Percentiles rank a stretch among this genome's conserved stretches.
These are phyloP conservation scores for Diplazon laetatorius DNA, from an alignment of 2,888 invertebrate genomes.

Conservation along the genomic window DNA sequence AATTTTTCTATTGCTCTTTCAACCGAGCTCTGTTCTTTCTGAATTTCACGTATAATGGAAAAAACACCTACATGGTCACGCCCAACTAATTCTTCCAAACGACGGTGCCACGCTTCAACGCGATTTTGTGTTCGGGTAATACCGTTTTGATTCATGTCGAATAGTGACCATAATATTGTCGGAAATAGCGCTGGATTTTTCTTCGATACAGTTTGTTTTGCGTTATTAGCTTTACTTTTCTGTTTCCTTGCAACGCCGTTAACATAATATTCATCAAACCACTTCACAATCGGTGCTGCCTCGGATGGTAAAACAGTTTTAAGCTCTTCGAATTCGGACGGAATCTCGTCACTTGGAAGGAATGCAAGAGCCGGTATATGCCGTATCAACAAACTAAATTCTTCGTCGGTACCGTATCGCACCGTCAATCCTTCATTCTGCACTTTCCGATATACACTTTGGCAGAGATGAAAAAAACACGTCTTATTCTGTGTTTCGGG, in stretches of 20 bases:
- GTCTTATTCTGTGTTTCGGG: not conserved
- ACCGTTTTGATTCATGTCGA: slow-evolving; percentile 21
- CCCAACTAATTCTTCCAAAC: slow-evolving; percentile 1
- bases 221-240: not conserved
- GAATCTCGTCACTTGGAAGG: slow-evolving; percentile 22
- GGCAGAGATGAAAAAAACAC: slow-evolving; percentile 25
- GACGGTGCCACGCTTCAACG: slow-evolving; percentile 21
- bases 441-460: slow-evolving; percentile 18
- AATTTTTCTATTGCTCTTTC: slow-evolving; percentile 8
- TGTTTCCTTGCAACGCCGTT: slow-evolving; percentile 7
- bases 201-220: slow-evolving; percentile 2
- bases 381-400: slow-evolving; percentile 22
- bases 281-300: slow-evolving; percentile 13
- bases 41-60: slow-evolving; percentile 18
- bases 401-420: slow-evolving; percentile 18
- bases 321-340: slow-evolving; percentile 9
- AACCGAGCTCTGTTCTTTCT: slow-evolving; percentile 9
- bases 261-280: slow-evolving; percentile 26
- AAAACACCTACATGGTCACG: slow-evolving; percentile 23
- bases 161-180: slow-evolving; percentile 11
- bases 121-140: slow-evolving; percentile 19
- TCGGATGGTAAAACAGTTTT: slow-evolving; percentile 25
- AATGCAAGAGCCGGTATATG: slow-evolving; percentile 28
- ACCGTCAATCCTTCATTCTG: slow-evolving; percentile 12
- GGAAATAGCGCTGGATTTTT: slow-evolving; percentile 6